phyloP scores from a whole-genome alignment of 2,797 vertebrate genomes.

The Emys orbicularis region DNA sequence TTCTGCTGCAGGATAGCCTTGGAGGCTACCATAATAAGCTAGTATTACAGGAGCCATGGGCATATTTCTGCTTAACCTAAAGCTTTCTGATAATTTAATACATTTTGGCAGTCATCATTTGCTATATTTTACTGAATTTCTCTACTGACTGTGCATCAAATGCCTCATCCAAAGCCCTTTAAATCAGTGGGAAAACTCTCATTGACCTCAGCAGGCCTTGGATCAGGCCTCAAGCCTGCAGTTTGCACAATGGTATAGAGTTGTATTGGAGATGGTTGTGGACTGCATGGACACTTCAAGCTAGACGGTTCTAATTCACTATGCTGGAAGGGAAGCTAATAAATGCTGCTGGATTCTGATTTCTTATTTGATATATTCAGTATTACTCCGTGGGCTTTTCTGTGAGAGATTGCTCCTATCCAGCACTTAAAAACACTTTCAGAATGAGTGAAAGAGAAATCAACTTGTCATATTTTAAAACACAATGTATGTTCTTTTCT shows the following conservation, averaged over 20 bases:
- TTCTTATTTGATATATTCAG: constrained; percentile 42
- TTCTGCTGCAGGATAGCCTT: background rate
- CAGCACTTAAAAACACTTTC: constrained; percentile 32
- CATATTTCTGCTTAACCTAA: background rate
- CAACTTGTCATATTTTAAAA: constrained; percentile 32
- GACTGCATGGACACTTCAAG: background rate
- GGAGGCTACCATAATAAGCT: background rate
- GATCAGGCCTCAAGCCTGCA: constrained; percentile 12
- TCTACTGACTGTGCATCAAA: background rate
- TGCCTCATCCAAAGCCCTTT: background rate
- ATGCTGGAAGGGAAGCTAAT: constrained; percentile 22
- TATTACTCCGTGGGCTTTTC: background rate
- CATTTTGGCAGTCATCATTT: constrained; percentile 11
- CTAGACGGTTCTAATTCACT: constrained; percentile 62
- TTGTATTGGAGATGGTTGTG: constrained; percentile 4
- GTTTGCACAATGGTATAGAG: background rate
- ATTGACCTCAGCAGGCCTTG: background rate
- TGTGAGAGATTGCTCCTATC: background rate
- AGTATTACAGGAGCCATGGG: background rate
- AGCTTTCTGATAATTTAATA: background rate
- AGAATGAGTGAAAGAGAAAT: constrained; percentile 36
- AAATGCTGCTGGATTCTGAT: constrained; percentile 32
- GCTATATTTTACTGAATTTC: background rate
- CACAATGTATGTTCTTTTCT: constrained; percentile 33
- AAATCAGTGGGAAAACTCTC: background rate